Evolutionary conservation across 2,113 vertebrate genomes (phyloP).

Genomic region (Otocyon megalotis): DNA sequence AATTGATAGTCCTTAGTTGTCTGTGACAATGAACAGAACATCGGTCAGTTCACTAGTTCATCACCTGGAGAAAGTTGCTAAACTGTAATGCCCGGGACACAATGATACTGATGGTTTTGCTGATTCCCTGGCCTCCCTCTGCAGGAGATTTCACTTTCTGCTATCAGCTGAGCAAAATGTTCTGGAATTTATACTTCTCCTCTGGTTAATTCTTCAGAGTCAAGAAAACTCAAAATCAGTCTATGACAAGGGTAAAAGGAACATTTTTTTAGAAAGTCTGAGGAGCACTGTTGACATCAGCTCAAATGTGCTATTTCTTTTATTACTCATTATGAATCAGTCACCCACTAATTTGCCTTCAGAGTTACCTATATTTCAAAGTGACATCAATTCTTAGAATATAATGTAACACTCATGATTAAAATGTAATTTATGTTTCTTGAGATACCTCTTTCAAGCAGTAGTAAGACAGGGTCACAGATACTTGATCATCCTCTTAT

Average conservation of each 20-base stretch:
- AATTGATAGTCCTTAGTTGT: not conserved
- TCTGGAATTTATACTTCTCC: not conserved
- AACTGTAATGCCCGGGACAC: not conserved
- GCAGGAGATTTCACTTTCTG: not conserved
- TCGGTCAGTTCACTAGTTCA: fast-evolving
- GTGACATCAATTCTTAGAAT: slow-evolving; percentile 5
- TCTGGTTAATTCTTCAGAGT: not conserved
- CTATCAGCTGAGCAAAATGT: not conserved
- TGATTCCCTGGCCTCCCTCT: not conserved
- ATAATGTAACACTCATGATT: not conserved
- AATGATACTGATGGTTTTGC: not conserved
- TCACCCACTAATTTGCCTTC: not conserved
- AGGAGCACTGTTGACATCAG: not conserved
- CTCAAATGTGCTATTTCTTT: not conserved
- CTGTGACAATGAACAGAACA: fast-evolving
- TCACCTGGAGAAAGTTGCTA: not conserved
- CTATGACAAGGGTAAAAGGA: not conserved
- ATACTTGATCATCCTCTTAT: not conserved
- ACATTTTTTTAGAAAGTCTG: not conserved
- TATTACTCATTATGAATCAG: not conserved
- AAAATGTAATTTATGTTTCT: slow-evolving; percentile 48
- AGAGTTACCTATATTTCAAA: not conserved
- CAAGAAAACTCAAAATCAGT: not conserved
- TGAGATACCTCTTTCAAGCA: not conserved
- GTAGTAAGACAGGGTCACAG: not conserved